Base-by-base conservation (phyloP, 1,140 invertebrate genomes). In the Zaprionus africanus region DNA sequence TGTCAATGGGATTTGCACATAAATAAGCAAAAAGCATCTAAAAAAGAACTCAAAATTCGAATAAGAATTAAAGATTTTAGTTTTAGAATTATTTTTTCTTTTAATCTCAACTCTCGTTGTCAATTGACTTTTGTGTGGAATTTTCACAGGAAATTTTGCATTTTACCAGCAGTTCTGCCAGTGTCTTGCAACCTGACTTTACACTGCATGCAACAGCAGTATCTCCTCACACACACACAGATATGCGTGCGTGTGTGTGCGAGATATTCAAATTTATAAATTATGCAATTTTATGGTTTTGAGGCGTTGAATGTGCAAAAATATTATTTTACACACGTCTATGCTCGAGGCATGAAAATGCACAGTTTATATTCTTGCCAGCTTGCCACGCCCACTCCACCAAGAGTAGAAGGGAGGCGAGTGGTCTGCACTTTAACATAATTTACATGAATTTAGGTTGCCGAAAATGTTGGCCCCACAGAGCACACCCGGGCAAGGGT, bases 251-350 rank as follows among this genome's bases (percentile, higher is more conserved):
- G 22, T 88, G 77, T 76, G 80, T 88, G 80, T 76, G 80, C 73
- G 56, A 73, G 81, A 81, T 88, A 88, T 84, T 90, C 75, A 88
- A 84, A 81, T 88, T 78, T 88, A 88, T 87, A 84, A 87, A 88
- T 85, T 90, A 88, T 88, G 81, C 76, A 90, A 84, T 88, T 90
- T 88, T 85, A 88, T 88, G 72, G 81, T 78, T 82, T 85, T 81
- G 78, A 85, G 76, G 78, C 76, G 76, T 81, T 79, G 78, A 70
- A 79, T 88, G 81, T 87, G 78, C 75, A 84, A 90, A 88, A 88
- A 88, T 88, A 88, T 81, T 88, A 84, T 88, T 90, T 90, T 79
- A 76, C 72, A 85, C 85, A 90, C 85, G 76, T 74, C 80, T 79
- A 77, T 82, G 86, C 41, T 36, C 66, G 38, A 59, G 64, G 61